Evolutionary conservation across 2,888 invertebrate genomes (phyloP), one percentile per base, ranked within the genome.

Genomic region (Leptinotarsa tumamoca): DNA sequence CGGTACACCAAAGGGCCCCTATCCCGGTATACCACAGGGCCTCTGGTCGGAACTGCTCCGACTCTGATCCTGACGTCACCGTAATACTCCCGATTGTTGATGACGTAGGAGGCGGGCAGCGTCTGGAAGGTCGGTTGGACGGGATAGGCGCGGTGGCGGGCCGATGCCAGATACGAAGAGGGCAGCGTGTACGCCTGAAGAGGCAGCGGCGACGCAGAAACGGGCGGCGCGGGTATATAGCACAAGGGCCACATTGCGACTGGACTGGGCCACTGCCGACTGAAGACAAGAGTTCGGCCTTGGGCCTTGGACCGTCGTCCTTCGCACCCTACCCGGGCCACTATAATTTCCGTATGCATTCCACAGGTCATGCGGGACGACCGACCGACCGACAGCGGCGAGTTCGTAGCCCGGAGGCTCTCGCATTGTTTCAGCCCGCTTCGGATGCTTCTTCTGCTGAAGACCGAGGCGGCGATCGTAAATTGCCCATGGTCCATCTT

Each of bases 291-390:
- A 51, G 72, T 73, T 71, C 81, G 75, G 77, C 77, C 74, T 74
- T 74, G 76, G 78, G 67, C 58, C 56, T 80, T 81, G 86, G 86
- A 86, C 87, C 86, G 86, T 21, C 87, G 87, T 87, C 87, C 87
- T 88, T 87, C 87, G 85, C 85, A 86, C 86, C 86, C 85, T 83
- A 81, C 82, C 80, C 74, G 78, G 81, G 79, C 81, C 76, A 85
- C 85, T 84, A 84, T 87, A 87, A 87, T 87, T 87, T 87, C 87
- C 88, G 87, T 87, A 82, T 83, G 84, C 85, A 87, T 87, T 87
- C 87, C 86, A 83, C 84, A 87, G 88, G 87, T 86, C 86, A 84
- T 81, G 79, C 84, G 86, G 80, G 72, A 71, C 70, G 78, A 86
- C 67, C 72, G 63, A 67, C 63, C 67, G 71, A 73, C 68, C 74